Conservation (phyloP, 2,888 invertebrate genomes). For the Agrypnus murinus region DNA sequence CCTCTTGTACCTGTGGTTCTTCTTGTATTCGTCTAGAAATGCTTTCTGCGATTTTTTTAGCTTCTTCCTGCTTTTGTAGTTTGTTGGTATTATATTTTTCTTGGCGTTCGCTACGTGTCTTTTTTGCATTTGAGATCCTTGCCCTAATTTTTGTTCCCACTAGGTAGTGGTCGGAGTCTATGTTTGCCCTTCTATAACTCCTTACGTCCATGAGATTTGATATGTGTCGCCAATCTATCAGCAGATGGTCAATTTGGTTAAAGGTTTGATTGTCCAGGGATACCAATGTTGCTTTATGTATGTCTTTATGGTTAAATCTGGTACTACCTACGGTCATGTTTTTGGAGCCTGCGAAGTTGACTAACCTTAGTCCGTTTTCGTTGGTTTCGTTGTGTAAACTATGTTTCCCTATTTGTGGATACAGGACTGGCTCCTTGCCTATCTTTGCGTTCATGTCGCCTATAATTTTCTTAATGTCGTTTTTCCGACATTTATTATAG, state of each 20-base stretch:
- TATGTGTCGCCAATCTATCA: neutral
- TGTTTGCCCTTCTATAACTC: neutral
- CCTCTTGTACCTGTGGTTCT: no score
- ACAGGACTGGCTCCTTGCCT: neutral
- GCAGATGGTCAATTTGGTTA: no score
- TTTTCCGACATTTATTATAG: neutral
- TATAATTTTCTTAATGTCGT: conserved; percentile 2
- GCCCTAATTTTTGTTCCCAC: no score
- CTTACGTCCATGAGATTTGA: neutral
- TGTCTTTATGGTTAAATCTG: neutral
- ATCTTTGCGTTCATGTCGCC: no score
- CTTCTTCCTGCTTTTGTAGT: no score
- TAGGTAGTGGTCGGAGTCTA: no score
- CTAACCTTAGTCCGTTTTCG: neutral
- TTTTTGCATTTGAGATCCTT: neutral
- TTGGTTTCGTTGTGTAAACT: neutral
- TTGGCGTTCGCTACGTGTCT: no score
- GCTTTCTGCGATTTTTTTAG: no score
- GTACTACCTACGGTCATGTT: neutral
- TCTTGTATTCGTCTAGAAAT: no score
- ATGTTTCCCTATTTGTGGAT: conserved; percentile 1
- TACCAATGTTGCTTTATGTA: conserved; percentile 2
- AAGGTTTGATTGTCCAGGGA: conserved; percentile 1
- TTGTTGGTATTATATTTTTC: no score
- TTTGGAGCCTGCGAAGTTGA: conserved; percentile 4